A percentile compares a stretch with the other conserved stretches of the same genome.
phyloP scores from a whole-genome alignment of 1,140 invertebrate genomes.

The Drosophila mauritiana region DNA sequence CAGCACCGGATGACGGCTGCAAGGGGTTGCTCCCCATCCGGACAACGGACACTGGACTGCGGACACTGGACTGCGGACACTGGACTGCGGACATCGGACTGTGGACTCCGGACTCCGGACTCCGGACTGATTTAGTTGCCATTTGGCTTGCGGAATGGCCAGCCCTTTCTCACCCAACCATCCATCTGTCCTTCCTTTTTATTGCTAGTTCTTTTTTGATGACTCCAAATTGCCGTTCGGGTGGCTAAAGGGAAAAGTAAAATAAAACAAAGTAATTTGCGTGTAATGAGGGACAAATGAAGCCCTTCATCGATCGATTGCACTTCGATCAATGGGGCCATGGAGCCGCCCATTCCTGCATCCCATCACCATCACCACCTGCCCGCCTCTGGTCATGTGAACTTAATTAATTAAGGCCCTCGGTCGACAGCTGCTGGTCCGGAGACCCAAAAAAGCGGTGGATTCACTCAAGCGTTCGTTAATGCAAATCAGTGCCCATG shows the following conservation, averaged over 20 bases:
- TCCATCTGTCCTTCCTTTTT: background rate
- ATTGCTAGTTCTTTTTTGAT: constrained; percentile 30
- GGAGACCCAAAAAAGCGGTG: constrained; percentile 59
- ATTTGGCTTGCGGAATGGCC: constrained; percentile 33
- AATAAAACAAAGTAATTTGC: constrained; percentile 70
- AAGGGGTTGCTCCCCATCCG: constrained; percentile 28
- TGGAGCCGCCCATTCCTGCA: background rate
- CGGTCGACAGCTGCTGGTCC: constrained; percentile 71
- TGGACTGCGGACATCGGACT: too few relatives aligned
- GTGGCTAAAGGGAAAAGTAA: constrained; percentile 38
- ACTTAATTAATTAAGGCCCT: constrained; percentile 81
- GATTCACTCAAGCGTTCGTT: constrained; percentile 79
- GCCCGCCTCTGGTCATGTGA: constrained; percentile 67
- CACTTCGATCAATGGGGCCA: constrained; percentile 44
- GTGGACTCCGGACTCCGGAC: constrained; percentile 18
- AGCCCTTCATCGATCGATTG: constrained; percentile 61
- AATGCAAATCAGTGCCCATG: constrained; percentile 80
- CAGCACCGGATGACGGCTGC: constrained; percentile 24
- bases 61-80: constrained; percentile 26
- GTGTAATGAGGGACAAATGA: constrained; percentile 64
- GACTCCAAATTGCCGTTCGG: constrained; percentile 35
- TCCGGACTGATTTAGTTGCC: constrained; percentile 44
- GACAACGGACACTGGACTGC: too few relatives aligned
- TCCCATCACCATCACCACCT: background rate
- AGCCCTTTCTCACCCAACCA: background rate